A percentile compares a stretch with the other conserved stretches of the same genome.
Conservation (phyloP, 2,888 invertebrate genomes). For the Lasioglossum leucozonium region DNA sequence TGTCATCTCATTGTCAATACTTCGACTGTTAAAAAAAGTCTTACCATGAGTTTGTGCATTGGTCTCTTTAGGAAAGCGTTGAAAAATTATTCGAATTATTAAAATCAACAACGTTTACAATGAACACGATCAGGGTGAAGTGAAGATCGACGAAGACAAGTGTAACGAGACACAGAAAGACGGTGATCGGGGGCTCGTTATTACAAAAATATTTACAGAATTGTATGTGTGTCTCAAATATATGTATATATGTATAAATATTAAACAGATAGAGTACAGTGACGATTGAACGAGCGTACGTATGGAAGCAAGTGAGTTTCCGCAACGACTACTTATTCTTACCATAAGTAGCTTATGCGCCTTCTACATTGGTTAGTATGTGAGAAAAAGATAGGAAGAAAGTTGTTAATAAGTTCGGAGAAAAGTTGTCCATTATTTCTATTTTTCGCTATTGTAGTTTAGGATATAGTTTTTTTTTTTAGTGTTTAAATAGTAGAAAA, state of each 20-base stretch:
- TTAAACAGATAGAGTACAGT: background rate
- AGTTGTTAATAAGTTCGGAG: constrained; percentile 68
- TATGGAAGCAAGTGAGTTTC: constrained; percentile 54
- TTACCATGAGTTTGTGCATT: constrained; percentile 84
- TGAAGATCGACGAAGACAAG: background rate
- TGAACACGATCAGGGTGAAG: background rate
- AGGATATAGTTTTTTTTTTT: background rate
- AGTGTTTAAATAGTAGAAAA: constrained; percentile 12
- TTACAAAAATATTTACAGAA: constrained; percentile 43
- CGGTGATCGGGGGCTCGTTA: constrained; percentile 18
- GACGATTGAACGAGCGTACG: constrained; percentile 42
- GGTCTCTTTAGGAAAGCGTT: constrained; percentile 77
- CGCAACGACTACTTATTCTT: constrained; percentile 72
- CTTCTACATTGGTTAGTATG: constrained; percentile 72
- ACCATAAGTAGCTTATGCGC: constrained; percentile 79
- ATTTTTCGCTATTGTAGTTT: constrained; percentile 6
- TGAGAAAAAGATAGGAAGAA: constrained; percentile 71
- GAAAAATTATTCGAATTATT: constrained; percentile 35
- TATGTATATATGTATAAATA: background rate
- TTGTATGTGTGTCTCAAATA: background rate
- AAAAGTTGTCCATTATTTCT: background rate
- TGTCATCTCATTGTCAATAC: no score
- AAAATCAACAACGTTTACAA: constrained; percentile 35
- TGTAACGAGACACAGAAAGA: background rate
- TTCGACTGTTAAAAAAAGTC: constrained; percentile 25